Conservation (phyloP, 1,140 invertebrate species). For the Rhyacophila brunnea region DNA sequence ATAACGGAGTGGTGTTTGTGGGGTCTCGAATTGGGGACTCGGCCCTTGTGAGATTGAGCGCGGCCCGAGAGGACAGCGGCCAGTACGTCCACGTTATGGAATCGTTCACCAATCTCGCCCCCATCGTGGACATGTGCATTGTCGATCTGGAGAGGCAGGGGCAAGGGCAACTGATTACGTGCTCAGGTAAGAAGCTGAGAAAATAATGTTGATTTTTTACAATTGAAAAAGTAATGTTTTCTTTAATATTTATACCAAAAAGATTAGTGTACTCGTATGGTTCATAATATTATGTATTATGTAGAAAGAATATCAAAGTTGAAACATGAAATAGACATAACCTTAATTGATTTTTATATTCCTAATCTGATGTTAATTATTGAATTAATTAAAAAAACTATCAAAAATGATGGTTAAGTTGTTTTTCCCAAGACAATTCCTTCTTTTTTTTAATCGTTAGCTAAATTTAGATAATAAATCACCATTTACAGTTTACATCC, state of each 20-base stretch:
- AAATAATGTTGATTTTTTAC: too few species aligned
- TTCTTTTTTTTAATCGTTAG: too few species aligned
- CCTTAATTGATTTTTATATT: too few species aligned
- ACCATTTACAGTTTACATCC: too few species aligned
- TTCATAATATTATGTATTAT: too few species aligned
- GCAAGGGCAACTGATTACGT: constrained; percentile 97
- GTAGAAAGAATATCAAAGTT: too few species aligned
- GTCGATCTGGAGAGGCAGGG: constrained; percentile 95
- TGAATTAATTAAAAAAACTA: too few species aligned
- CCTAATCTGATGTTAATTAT: too few species aligned
- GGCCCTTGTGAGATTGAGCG: constrained; percentile 89
- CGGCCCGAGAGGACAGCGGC: constrained; percentile 78
- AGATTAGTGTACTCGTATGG: not conserved
- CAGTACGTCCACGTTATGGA: constrained; percentile 95
- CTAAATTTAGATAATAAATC: too few species aligned
- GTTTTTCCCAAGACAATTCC: too few species aligned
- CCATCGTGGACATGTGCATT: constrained; percentile 97
- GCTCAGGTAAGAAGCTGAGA: constrained; percentile 80
- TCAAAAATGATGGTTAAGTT: too few species aligned
- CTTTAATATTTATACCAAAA: not conserved
- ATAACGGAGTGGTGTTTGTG: constrained; percentile 97
- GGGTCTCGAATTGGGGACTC: constrained; percentile 96
- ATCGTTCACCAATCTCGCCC: constrained; percentile 94
- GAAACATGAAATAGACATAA: too few species aligned
- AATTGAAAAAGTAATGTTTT: not conserved